Conservation (phyloP, 2,113 vertebrate species). For the Microcebus murinus region DNA sequence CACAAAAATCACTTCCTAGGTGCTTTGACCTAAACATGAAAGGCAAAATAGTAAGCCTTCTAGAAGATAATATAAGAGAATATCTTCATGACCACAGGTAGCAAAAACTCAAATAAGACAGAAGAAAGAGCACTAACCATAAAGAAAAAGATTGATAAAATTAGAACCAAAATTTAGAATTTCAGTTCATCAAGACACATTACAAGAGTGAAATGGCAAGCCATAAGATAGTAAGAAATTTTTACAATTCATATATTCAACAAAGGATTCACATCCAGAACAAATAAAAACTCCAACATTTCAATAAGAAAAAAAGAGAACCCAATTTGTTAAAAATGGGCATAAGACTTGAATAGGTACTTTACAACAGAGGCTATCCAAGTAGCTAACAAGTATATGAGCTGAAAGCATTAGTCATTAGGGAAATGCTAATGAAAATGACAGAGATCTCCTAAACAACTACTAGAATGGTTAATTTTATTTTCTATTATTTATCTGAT, state of each 20-base stretch:
- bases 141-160: background rate
- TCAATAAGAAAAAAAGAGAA: background rate
- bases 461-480: background rate
- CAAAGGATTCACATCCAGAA: background rate
- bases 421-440: background rate
- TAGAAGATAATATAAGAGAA: background rate
- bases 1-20: background rate
- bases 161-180: constrained; percentile 10
- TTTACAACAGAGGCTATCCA: background rate
- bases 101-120: background rate
- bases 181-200: constrained; percentile 3
- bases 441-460: background rate
- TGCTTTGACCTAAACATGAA: background rate
- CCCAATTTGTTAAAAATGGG: background rate
- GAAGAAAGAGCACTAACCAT: background rate
- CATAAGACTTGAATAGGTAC: constrained; percentile 4
- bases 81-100: background rate
- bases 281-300: background rate
- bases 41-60: background rate
- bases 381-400: background rate
- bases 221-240: background rate
- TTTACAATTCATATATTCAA: constrained; percentile 9
- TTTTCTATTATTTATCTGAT: background rate
- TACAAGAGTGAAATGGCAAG: background rate
- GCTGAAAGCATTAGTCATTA: background rate